phyloP scores from a whole-genome alignment of 1,140 invertebrate species.

The Drosophila nigrodunni region DNA sequence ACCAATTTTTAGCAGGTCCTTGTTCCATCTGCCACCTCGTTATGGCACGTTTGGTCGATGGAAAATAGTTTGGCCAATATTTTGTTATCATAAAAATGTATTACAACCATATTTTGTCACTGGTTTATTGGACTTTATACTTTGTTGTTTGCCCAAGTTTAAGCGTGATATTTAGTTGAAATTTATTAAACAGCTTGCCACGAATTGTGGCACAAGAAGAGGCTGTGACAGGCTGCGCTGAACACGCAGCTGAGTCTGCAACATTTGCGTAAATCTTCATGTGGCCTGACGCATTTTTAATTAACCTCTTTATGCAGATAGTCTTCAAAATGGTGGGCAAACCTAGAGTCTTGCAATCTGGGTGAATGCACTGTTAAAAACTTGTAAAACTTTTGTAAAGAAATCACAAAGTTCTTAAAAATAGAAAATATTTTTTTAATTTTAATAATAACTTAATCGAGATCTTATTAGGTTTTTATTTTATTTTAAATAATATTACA shows the following conservation, averaged over 20 bases:
- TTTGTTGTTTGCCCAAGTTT: constrained; percentile 15
- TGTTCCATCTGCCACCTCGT: neutral
- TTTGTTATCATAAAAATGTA: constrained; percentile 31
- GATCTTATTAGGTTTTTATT: too few relatives aligned
- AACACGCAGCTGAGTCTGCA: constrained; percentile 15
- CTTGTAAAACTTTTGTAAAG: too few relatives aligned
- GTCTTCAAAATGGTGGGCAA: neutral
- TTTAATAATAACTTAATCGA: too few relatives aligned
- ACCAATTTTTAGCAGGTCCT: neutral
- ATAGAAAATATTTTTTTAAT: too few relatives aligned
- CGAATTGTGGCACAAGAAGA: constrained; percentile 1
- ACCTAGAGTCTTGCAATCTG: too few relatives aligned
- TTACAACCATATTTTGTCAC: constrained; percentile 24
- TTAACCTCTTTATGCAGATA: constrained; percentile 43
- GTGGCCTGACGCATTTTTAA: constrained; percentile 60
- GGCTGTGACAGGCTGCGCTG: neutral
- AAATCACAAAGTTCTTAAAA: too few relatives aligned
- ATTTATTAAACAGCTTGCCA: constrained; percentile 22
- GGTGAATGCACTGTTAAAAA: too few relatives aligned
- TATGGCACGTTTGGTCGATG: constrained; percentile 9
- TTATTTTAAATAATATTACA: too few relatives aligned
- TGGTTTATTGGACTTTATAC: constrained; percentile 12
- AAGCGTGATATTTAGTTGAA: constrained; percentile 40
- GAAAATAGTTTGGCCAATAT: constrained; percentile 42
- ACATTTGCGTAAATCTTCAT: constrained; percentile 52